Evolutionary conservation across 1,140 invertebrate genomes (phyloP), one percentile per base, ranked within the genome.

Genomic region (Papilio dardanus): DNA sequence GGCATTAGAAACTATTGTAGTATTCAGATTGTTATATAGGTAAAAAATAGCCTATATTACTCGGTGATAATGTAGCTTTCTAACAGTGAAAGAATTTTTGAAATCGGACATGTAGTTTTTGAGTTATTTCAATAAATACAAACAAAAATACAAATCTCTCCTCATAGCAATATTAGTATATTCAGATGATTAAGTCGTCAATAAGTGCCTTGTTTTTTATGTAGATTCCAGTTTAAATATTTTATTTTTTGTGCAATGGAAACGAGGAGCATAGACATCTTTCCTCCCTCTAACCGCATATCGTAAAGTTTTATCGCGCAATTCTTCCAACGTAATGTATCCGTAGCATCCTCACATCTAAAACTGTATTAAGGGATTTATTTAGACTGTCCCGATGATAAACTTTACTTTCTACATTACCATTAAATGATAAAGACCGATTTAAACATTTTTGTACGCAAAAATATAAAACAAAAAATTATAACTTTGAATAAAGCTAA

Each of bases 221-320:
- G 42, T 46, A n/a, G 42, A 46, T 46, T 46, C n/a, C 1, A n/a
- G 3, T 42, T 37, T 46, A 46, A 46, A 46, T 46, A 46, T 46
- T 46, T 46, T n/a, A 19, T 3, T 28, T 3, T 24, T 19, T 30
- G 24, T 30, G 6, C 78, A 85, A 82, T 86, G 86, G 83, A 82
- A 77, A 83, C 82, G 77, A 76, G 50, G 28, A 0, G 3, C 19
- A 4, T 69, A 78, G 82, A 86, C 83, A 79, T 79, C 81, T 83
- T 81, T 76, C 58, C 74, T 79, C 85, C 82, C 79, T 82, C 75
- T 81, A 74, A 75, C 37, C 77, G 31, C 37, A 28, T n/a, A 79
- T 87, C 86, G 85, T 88, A 87, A 88, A 88, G 79, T 86, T 88
- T 88, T 88, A 88, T 88, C 83, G 76, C 74, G 35, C 67, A 33